A percentile compares a stretch with the other conserved stretches of the same genome.
Evolutionary conservation across 30 jellyfish, hydroid and myxozoan genomes (phyloP).

Genomic region (Cassiopea xamachana): DNA sequence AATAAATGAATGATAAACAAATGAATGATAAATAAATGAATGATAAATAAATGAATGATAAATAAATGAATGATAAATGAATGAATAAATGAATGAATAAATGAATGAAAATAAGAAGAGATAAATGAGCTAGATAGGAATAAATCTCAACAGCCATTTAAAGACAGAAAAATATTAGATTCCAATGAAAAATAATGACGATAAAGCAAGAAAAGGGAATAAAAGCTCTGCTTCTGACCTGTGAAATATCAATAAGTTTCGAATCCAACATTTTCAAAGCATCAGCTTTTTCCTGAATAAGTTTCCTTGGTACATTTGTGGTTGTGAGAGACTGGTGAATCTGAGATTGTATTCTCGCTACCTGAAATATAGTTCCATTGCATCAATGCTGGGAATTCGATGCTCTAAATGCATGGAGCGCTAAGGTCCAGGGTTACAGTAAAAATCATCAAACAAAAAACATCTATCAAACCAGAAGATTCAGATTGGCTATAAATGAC

Average conservation of each 20-base stretch:
- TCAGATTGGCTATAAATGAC: too few species aligned
- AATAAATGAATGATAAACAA: neutral
- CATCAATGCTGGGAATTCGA: neutral
- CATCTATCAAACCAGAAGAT: too few species aligned
- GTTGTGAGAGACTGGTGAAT: conserved; percentile 51
- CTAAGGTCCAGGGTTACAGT: too few species aligned
- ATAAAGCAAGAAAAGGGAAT: neutral
- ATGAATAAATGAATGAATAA: too few species aligned
- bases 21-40: too few species aligned
- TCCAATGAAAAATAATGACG: neutral
- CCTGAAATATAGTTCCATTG: conserved; percentile 16
- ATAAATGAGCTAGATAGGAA: too few species aligned
- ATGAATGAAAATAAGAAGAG: too few species aligned
- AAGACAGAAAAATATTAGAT: neutral
- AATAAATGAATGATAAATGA: too few species aligned
- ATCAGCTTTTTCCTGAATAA: conserved; percentile 59
- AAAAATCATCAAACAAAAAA: neutral
- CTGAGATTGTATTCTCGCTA: conserved; percentile 68
- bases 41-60: too few species aligned
- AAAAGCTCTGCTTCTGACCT: conserved; percentile 37
- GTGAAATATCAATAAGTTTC: conserved; percentile 84
- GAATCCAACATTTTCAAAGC: conserved; percentile 68
- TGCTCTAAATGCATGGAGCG: neutral
- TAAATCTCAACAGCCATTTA: too few species aligned
- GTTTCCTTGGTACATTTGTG: conserved; percentile 36